Evolutionary conservation across 2,113 vertebrate genomes (phyloP), one percentile per base, ranked within the genome.

Genomic region (Sylvietta virens): DNA sequence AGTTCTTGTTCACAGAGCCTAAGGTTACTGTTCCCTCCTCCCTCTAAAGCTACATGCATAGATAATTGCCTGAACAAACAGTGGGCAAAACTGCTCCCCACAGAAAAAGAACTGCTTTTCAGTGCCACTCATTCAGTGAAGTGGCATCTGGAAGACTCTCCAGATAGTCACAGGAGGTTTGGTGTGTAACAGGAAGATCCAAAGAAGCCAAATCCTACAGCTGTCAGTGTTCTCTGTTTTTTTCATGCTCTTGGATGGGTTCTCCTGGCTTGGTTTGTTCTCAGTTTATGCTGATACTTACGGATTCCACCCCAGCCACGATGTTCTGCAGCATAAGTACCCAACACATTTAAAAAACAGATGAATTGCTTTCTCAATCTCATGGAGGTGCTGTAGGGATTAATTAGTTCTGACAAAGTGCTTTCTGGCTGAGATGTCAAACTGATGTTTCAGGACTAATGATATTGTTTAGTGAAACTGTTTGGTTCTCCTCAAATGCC

Each of bases 51-150:
- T 88, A 39, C 67, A 26, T 60, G 83, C 88, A 28, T 93, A 93
- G 92, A 94, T 95, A 95, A 96, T 94, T 95, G 92, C 42, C 92
- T 96, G 95, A 95, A 83, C 91, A 97, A 96, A 96, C 92, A 95
- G 70, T 76, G 87, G 92, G 86, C 82, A 93, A 44, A 96, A 95
- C 51, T 95, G 76, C 60, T 96, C 96, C 91, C 92, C 31, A 3
- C n/a, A 92, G 96, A 93, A 86, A 88, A 93, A 74, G 86, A 81
- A 88, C 74, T 92, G 83, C 92, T 95, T 94, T 95, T 97, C 94
- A 94, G 80, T 93, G 92, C 94, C 76, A 83, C 83, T 97, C 88
- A 74, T 83, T 90, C 91, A 84, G 95, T 95, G 82, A 86, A 93
- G 88, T 96, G 95, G 91, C 96, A 96, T 94, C 96, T 97, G 96